These are phyloP conservation scores for Syngnathoides biaculeatus DNA, from an alignment of 2,113 vertebrate genomes.

Conservation along the genomic window DNA sequence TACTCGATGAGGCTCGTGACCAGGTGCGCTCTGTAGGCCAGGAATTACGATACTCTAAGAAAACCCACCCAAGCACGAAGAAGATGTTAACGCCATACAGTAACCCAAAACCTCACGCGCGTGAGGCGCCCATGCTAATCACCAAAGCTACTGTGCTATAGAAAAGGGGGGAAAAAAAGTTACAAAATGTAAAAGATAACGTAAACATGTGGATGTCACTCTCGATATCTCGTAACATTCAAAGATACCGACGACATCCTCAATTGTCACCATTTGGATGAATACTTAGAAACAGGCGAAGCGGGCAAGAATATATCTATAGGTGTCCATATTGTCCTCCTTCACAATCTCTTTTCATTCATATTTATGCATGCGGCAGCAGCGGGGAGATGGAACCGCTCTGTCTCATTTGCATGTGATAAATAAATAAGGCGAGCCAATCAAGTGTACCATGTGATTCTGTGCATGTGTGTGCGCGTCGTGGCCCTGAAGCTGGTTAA, in stretches of 20 bases:
- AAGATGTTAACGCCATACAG: too few species aligned
- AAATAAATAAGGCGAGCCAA: conserved; percentile 71
- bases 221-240: neutral
- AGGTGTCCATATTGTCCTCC: neutral
- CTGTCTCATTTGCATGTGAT: conserved; percentile 75
- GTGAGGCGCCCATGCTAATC: too few species aligned
- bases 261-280: neutral
- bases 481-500: conserved; percentile 75
- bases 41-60: too few species aligned
- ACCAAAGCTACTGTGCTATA: too few species aligned
- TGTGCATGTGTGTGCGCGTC: conserved; percentile 32
- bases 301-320: neutral
- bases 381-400: conserved; percentile 36
- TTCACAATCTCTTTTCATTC: conserved; percentile 27
- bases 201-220: too few species aligned
- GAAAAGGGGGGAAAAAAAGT: too few species aligned
- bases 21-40: too few species aligned
- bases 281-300: neutral
- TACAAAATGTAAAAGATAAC: too few species aligned
- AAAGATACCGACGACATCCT: neutral
- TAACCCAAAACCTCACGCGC: too few species aligned
- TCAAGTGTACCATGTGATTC: conserved; percentile 52
- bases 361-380: conserved; percentile 52
- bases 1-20: too few species aligned
- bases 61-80: too few species aligned